Evolutionary conservation across 2,797 vertebrate species (phyloP), one percentile per base, ranked within the genome.

Genomic region (Lagorchestes hirsutus): DNA sequence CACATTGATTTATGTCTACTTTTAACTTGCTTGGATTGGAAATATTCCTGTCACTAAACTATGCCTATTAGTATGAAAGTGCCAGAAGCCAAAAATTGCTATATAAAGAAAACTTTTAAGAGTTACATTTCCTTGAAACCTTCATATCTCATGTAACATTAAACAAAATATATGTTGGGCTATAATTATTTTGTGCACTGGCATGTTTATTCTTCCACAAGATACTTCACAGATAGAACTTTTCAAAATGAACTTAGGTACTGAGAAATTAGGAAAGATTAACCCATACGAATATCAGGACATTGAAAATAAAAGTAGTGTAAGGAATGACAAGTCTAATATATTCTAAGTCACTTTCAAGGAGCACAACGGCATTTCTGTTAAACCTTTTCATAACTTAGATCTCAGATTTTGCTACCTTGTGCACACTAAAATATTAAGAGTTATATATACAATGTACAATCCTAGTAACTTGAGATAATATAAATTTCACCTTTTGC

Each of bases 131-230:
- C 31, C 54, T 82, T 55, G 56, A 93, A 92, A 87, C 6, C 31
- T 93, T 97, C 90, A 94, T 58, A 94, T 96, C n/a, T 94, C 74
- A 93, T 92, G 91, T 82, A 94, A 24, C 12, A 92, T 58, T 94
- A 95, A 90, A 55, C 93, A 94, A 94, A 96, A 95, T 96, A 92
- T 67, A 93, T 94, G 97, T 94, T 57, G 95, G 92, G 91, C 95
- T 91, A 50, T 5, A 96, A 94, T 97, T 94, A 95, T 96, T 95
- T 93, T 94, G 27, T 50, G 27, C 93, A 55, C 14, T 94, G 93
- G 10, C 94, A 34, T 93, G 50, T 59, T 50, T 94, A 29, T 94
- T 90, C 46, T 67, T 56, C 94, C 95, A 40, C 5, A 13, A 92
- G 22, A 11, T 95, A 56, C 24, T 67, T 95, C 95, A 82, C 91